phyloP scores from a whole-genome alignment of 2,888 invertebrate genomes.

The Lomographa bimaculata region DNA sequence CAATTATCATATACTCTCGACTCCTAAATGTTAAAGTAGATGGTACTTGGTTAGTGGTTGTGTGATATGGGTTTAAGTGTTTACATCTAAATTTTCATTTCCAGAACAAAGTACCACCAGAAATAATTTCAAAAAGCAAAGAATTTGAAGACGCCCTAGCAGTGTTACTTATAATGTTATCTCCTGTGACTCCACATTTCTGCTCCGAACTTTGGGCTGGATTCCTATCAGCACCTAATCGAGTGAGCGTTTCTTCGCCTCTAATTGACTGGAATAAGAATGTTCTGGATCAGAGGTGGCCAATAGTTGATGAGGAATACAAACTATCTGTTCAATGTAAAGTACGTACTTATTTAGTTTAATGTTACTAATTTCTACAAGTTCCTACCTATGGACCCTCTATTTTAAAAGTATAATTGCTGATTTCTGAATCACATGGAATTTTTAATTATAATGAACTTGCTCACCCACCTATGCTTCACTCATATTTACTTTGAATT shows the following conservation, averaged over 20 bases:
- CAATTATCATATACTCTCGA: too few relatives aligned
- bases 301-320: conserved; percentile 87
- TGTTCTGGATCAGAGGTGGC: conserved; percentile 91
- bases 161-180: conserved; percentile 91
- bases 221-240: conserved; percentile 86
- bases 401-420: too few relatives aligned
- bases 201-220: conserved; percentile 95
- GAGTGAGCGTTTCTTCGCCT: conserved; percentile 65
- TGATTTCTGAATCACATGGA: too few relatives aligned
- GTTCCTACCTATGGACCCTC: too few relatives aligned
- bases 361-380: too few relatives aligned
- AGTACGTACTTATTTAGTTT: conserved; percentile 78
- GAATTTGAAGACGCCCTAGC: conserved; percentile 92
- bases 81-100: too few relatives aligned
- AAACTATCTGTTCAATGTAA: conserved; percentile 86
- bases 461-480: too few relatives aligned
- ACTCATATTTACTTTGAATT: too few relatives aligned
- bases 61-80: too few relatives aligned
- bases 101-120: conserved; percentile 84
- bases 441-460: too few relatives aligned
- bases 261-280: conserved; percentile 87
- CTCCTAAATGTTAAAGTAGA: too few relatives aligned
- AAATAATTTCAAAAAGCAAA: conserved; percentile 84
- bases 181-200: conserved; percentile 96
- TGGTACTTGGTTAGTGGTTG: too few relatives aligned